Evolutionary conservation across 2,113 vertebrate genomes (phyloP), one percentile per base, ranked within the genome.

Genomic region (Tetrax tetrax): DNA sequence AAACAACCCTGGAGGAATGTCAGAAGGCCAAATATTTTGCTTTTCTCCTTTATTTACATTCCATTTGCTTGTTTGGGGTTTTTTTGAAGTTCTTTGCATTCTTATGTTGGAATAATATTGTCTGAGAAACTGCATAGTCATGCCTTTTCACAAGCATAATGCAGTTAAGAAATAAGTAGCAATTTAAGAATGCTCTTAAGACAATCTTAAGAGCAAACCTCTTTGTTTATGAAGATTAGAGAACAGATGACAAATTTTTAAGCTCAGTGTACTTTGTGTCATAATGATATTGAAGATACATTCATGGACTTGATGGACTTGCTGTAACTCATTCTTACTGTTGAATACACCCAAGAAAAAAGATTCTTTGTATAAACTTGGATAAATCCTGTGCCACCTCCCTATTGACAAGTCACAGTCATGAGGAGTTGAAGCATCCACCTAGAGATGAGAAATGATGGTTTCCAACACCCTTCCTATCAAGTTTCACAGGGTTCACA

Each of bases 1-100:
- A 80, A 94, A 79, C 12, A 85, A 74, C 48, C 43, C 79, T 81
- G 38, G 5, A 94, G 75, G 75, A 93, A 83, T 74, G 86, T 88
- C 85, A 59, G n/a, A 90, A 93, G 56, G 81, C 79, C 56, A 88
- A 93, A 93, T 88, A 96, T 84, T 96, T 96, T 93, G 60, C 24
- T 25, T 89, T 95, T 87, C 76, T 65, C 18, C 23, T 92, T 74
- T 96, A 88, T 92, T 95, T 83, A 94, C 85, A 89, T 87, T 96
- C 76, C 71, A 86, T 80, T 94, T 94, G 11, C 87, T 94, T 95
- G 56, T 75, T 93, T 82, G 31, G 1, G 48, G 74, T 29, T 88
- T n/a, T 33, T 50, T 16, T 29, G 2, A 14, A 43, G 31, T 54
- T 75, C 59, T 77, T 70, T 88, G 60, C 79, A 68, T 93, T 90